phyloP scores from a whole-genome alignment of 1,140 invertebrate species.

The Leptinotarsa lineolata region DNA sequence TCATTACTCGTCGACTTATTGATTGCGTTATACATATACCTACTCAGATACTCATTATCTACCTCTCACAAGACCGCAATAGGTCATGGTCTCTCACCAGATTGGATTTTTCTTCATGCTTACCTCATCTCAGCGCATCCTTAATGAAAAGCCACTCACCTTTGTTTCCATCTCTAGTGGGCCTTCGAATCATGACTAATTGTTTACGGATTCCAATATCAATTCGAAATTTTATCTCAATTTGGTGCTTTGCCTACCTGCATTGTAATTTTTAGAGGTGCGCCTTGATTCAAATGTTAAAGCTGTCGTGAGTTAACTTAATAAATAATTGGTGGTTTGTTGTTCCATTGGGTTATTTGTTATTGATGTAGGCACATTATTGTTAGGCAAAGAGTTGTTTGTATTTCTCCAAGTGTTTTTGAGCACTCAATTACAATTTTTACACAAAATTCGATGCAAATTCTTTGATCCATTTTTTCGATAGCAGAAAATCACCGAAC shows the following conservation, averaged over 20 bases:
- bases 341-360: not conserved
- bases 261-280: constrained; percentile 1
- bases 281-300: not conserved
- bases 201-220: not conserved
- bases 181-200: constrained; percentile 14
- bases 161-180: constrained; percentile 1
- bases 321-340: not conserved
- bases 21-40: not conserved
- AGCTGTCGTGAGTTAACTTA: not conserved
- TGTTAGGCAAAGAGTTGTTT: not conserved
- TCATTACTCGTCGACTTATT: too few relatives aligned
- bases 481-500: too few relatives aligned
- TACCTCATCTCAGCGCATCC: constrained; percentile 17
- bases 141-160: constrained; percentile 10
- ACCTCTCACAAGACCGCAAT: constrained; percentile 17
- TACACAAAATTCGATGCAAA: too few relatives aligned
- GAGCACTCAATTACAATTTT: too few relatives aligned
- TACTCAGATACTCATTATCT: not conserved
- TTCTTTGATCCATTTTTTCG: too few relatives aligned
- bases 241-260: not conserved
- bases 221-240: not conserved
- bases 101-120: constrained; percentile 2
- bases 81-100: constrained; percentile 14
- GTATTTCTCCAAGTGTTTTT: too few relatives aligned
- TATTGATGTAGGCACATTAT: not conserved